Evolutionary conservation across 2,113 vertebrate genomes (phyloP), one percentile per base, ranked within the genome.

Genomic region (Strix aluco): DNA sequence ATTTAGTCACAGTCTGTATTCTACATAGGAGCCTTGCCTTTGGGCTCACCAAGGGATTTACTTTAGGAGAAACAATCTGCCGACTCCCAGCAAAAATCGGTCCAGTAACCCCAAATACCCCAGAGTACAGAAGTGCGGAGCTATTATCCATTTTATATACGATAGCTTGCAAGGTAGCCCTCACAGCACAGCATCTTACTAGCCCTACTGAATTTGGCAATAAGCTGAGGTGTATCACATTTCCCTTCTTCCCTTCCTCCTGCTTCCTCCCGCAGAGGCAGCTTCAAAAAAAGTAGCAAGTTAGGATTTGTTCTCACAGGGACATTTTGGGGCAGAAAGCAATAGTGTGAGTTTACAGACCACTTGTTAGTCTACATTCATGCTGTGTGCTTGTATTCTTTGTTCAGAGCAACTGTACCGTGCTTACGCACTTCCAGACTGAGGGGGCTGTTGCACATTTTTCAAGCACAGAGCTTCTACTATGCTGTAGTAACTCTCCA

Each of bases 371-470:
- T 4, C 47, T 62, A 38, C 47, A 55, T 27, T 77, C 44, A 55
- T 0, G 3, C 63, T 38, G 55, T 8, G 27, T 25, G 42, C 47
- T 49, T 11, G 2, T 38, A 57, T 18, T 47, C 42, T 59, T 63
- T 30, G 10, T 20, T 67, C 67, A 46, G 49, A 81, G 13, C 9
- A 38, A 51, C 23, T 34, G 12, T 7, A 20, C 51, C 3, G 13
- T 9, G 42, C 73, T 92, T 74, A 27, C 0, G 2, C 20, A 7
- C 20, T 47, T 44, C 36, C 73, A 91, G 69, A 25, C 63, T 1
- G 0, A 51, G 46, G 55, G 40, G 10, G 14, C 38, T 55, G 69
- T 11, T 1, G 0, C 0, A 0, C 3, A 17, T 75, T 81, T 84
- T 44, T 77, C 5, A 9, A 15, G 70, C 29, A 72, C 40, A 61